These are phyloP conservation scores for Nipponacmea schrenckii DNA, from an alignment of 2,888 invertebrate species.

Conservation along the genomic window DNA sequence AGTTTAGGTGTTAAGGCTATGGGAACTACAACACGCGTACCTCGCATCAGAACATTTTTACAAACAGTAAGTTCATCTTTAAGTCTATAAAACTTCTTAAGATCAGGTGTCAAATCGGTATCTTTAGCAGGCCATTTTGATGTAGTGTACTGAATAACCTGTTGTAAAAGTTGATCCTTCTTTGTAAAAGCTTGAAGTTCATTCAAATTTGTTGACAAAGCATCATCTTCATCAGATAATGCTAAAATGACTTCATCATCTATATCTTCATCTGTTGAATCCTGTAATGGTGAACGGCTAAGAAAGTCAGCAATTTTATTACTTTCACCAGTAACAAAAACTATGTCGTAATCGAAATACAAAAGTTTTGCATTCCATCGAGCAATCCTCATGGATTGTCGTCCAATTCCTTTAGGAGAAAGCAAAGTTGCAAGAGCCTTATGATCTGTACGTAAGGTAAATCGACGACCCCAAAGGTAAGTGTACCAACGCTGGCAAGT, in stretches of 20 bases:
- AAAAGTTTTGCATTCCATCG: neutral
- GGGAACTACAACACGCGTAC: too few species aligned
- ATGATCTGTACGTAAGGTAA: neutral
- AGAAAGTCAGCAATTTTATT: neutral
- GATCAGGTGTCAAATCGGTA: too few species aligned
- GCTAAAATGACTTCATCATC: too few species aligned
- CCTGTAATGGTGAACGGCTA: neutral
- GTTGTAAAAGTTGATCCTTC: too few species aligned
- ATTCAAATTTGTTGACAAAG: too few species aligned
- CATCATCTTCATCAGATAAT: too few species aligned
- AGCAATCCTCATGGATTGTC: neutral
- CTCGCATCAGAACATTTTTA: slow-evolving; percentile 41
- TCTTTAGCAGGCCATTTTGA: too few species aligned
- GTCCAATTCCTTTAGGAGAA: neutral
- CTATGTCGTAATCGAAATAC: neutral
- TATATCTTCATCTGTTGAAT: too few species aligned
- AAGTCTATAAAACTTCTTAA: slow-evolving; percentile 24
- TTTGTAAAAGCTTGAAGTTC: too few species aligned
- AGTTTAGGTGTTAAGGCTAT: too few species aligned
- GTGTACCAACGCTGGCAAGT: neutral
- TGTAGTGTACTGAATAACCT: too few species aligned
- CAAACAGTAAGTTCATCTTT: slow-evolving; percentile 32
- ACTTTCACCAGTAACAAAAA: neutral
- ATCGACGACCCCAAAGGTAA: neutral
- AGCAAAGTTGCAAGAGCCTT: neutral